A percentile compares a stretch with the other conserved stretches of the same genome.
These are phyloP conservation scores for Archaeoteleia sp. DNA, from an alignment of 2,888 invertebrate species.

Conservation along the genomic window DNA sequence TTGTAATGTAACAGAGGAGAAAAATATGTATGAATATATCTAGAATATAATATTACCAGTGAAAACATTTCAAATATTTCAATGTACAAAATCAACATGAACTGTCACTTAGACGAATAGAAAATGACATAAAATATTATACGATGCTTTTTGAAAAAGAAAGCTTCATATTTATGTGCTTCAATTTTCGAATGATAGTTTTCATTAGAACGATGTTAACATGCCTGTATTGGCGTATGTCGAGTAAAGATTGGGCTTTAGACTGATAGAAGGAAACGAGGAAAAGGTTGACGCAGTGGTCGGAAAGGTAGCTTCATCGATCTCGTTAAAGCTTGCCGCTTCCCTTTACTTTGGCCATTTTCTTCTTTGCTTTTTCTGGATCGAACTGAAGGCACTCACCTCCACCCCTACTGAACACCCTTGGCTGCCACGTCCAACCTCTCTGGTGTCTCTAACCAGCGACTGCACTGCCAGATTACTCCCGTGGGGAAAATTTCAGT, in stretches of 20 bases:
- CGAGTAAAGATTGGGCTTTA: slow-evolving; percentile 14
- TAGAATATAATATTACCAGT: not conserved
- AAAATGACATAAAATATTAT: not conserved
- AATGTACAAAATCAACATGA: not conserved
- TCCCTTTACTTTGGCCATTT: slow-evolving; percentile 56
- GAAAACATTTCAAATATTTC: slow-evolving; percentile 3
- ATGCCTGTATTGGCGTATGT: slow-evolving; percentile 12
- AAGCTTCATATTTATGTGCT: not conserved
- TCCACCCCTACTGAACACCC: slow-evolving; percentile 41
- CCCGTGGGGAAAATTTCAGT: slow-evolving; percentile 59
- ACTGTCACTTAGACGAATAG: not conserved
- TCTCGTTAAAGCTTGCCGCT: slow-evolving; percentile 65
- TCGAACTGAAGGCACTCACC: slow-evolving; percentile 52
- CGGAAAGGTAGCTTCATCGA: slow-evolving; percentile 62
- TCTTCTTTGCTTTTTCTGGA: slow-evolving; percentile 56
- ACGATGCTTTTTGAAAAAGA: not conserved
- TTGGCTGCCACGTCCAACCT: slow-evolving; percentile 32
- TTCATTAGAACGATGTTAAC: not conserved
- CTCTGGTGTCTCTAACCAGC: slow-evolving; percentile 34
- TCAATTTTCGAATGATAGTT: not conserved
- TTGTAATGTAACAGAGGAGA: not conserved
- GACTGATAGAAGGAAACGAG: slow-evolving; percentile 24
- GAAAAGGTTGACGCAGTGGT: slow-evolving; percentile 32
- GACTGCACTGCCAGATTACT: slow-evolving; percentile 61
- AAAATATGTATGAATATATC: not conserved